phyloP scores from a whole-genome alignment of 2,113 vertebrate species.

The Hippoglossus stenolepis region DNA sequence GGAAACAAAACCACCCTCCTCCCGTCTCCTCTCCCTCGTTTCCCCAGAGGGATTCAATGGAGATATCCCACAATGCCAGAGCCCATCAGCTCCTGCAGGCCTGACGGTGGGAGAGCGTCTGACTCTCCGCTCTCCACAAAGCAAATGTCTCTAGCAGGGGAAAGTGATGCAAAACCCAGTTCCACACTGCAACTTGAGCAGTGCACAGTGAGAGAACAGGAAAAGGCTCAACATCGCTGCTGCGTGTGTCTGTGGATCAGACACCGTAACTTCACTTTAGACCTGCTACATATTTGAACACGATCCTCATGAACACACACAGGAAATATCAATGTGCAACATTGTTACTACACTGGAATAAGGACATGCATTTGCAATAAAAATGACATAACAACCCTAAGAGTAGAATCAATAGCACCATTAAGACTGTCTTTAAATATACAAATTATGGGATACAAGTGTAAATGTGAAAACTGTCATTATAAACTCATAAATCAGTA shows the following conservation, averaged over 20 bases:
- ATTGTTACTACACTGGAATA: not conserved
- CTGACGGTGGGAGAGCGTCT: constrained; percentile 77
- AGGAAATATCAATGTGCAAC: not conserved
- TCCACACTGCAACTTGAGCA: not conserved
- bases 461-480: too few relatives aligned
- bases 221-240: not conserved
- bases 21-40: constrained; percentile 28
- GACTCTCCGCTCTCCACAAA: constrained; percentile 77
- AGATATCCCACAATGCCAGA: constrained; percentile 78
- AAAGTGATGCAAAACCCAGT: constrained; percentile 80
- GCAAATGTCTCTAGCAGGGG: constrained; percentile 63
- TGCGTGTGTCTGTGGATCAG: not conserved
- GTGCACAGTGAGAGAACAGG: constrained; percentile 9
- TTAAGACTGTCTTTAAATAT: too few relatives aligned
- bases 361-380: not conserved
- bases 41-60: constrained; percentile 78
- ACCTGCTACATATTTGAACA: not conserved
- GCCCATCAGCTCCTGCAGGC: constrained; percentile 78
- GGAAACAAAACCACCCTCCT: constrained; percentile 28
- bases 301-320: not conserved
- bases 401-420: not conserved
- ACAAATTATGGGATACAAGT: too few relatives aligned
- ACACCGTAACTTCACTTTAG: not conserved
- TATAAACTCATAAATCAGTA: too few relatives aligned
- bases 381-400: not conserved